phyloP scores from a whole-genome alignment of 2,888 invertebrate species.

The Acronicta leporina region DNA sequence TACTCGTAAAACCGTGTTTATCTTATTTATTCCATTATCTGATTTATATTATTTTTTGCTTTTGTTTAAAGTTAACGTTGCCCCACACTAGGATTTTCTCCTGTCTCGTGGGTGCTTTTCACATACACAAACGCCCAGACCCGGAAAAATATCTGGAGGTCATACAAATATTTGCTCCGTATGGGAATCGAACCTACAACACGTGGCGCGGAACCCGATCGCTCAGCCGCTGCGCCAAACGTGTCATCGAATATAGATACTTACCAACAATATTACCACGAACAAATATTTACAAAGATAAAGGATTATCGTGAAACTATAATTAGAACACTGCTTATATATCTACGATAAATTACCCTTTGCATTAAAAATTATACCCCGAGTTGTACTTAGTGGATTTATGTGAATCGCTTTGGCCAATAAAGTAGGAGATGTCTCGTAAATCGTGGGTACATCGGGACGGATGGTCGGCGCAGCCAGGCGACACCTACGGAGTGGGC shows the following conservation, averaged over 20 bases:
- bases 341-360: slow-evolving; percentile 63
- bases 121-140: too few relatives aligned
- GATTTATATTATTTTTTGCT: slow-evolving; percentile 1
- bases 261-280: slow-evolving; percentile 8
- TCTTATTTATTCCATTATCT: slow-evolving; percentile 15
- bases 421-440: slow-evolving; percentile 86
- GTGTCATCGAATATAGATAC: too few relatives aligned
- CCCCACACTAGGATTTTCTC: too few relatives aligned
- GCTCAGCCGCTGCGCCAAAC: too few relatives aligned
- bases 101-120: too few relatives aligned
- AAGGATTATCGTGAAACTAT: slow-evolving; percentile 21
- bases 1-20: slow-evolving; percentile 14
- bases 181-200: too few relatives aligned
- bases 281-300: slow-evolving; percentile 16
- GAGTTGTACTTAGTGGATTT: slow-evolving; percentile 78
- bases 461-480: slow-evolving; percentile 70
- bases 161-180: too few relatives aligned
- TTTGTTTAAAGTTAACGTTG: too few relatives aligned
- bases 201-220: too few relatives aligned
- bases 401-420: slow-evolving; percentile 84
- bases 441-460: slow-evolving; percentile 79
- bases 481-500: slow-evolving; percentile 86
- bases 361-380: slow-evolving; percentile 74
- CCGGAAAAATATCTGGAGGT: too few relatives aligned
- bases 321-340: slow-evolving; percentile 46